These are phyloP conservation scores for Agrochola circellaris DNA, from an alignment of 2,888 invertebrate species.

Conservation along the genomic window DNA sequence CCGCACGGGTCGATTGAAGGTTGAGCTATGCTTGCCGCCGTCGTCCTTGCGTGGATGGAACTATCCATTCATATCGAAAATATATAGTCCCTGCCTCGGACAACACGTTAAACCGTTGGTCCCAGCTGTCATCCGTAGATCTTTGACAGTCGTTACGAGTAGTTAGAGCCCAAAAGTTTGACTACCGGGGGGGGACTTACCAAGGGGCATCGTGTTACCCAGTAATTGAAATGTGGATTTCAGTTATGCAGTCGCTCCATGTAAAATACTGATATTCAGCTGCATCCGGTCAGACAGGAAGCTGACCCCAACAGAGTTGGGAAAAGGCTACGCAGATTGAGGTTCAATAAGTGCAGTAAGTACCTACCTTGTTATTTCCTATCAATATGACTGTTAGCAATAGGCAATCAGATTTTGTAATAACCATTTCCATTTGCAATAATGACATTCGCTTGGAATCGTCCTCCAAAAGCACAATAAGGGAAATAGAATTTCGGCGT, in stretches of 20 bases:
- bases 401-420: constrained; percentile 15
- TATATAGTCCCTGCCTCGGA: too few relatives aligned
- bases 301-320: too few relatives aligned
- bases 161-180: neutral
- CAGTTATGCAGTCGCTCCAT: too few relatives aligned
- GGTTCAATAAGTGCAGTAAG: neutral
- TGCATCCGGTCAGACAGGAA: too few relatives aligned
- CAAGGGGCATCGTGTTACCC: too few relatives aligned
- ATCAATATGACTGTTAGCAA: neutral
- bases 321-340: too few relatives aligned
- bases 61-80: neutral
- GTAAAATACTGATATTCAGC: too few relatives aligned
- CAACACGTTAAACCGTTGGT: neutral
- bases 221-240: too few relatives aligned
- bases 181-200: neutral
- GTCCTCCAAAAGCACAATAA: constrained; percentile 22
- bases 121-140: neutral
- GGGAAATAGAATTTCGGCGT: constrained; percentile 32
- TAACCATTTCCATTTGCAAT: constrained; percentile 33
- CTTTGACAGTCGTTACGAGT: neutral
- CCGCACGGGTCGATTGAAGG: neutral
- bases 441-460: constrained; percentile 20
- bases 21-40: neutral
- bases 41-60: neutral
- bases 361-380: neutral